phyloP scores from a whole-genome alignment of 1,140 invertebrate species.

The Augochlora pura region DNA sequence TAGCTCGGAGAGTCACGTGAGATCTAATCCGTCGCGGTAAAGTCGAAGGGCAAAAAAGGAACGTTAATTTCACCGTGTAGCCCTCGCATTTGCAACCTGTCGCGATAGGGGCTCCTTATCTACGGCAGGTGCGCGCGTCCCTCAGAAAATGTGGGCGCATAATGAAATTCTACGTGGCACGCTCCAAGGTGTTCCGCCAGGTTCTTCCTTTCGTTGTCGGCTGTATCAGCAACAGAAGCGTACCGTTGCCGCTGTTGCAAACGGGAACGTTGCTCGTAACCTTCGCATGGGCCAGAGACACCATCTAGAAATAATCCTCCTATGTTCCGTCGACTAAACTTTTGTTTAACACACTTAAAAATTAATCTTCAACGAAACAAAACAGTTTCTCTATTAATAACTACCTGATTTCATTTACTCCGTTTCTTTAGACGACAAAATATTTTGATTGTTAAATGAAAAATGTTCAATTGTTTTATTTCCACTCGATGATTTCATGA shows the following conservation, averaged over 20 bases:
- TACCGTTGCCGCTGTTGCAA: not conserved
- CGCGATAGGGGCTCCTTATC: slow-evolving; percentile 65
- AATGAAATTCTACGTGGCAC: slow-evolving; percentile 42
- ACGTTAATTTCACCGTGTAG: slow-evolving; percentile 20
- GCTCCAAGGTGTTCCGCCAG: slow-evolving; percentile 41
- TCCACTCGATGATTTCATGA: no score
- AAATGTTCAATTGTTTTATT: no score
- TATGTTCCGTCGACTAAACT: not conserved
- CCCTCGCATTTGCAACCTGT: slow-evolving; percentile 54
- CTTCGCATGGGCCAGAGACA: no score
- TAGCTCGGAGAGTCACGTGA: slow-evolving; percentile 20
- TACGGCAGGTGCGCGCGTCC: slow-evolving; percentile 67
- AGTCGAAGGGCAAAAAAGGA: not conserved
- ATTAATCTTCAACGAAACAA: no score
- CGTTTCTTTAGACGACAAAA: no score
- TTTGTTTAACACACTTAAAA: no score
- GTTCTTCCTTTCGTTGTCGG: slow-evolving; percentile 25
- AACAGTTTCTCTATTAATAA: no score
- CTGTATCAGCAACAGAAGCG: not conserved
- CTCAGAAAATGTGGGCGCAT: slow-evolving; percentile 64
- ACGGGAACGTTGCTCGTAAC: not conserved
- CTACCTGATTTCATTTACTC: no score
- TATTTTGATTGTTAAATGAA: no score
- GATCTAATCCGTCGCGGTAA: slow-evolving; percentile 15
- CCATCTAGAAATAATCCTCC: not conserved